These are phyloP conservation scores for Oreochromis grahami DNA, from an alignment of 2,797 vertebrate species.

Conservation along the genomic window DNA sequence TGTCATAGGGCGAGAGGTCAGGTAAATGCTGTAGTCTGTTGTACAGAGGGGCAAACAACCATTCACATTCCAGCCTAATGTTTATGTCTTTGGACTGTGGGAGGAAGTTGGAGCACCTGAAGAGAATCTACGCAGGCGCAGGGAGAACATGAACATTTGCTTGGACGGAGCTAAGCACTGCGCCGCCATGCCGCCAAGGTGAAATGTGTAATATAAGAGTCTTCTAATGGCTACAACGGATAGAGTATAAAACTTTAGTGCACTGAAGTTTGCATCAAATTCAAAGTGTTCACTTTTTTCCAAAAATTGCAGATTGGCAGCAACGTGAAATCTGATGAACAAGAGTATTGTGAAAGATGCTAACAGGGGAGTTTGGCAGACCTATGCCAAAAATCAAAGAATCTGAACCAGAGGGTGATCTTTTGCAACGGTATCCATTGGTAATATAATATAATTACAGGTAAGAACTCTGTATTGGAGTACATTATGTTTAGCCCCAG, in stretches of 20 bases:
- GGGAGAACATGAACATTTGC: fast-evolving
- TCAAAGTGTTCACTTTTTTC: not conserved
- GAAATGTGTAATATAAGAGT: not conserved
- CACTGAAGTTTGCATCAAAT: not conserved
- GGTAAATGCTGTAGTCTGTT: not conserved
- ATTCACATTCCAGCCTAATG: not conserved
- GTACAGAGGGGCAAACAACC: fast-evolving
- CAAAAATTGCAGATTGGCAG: not conserved
- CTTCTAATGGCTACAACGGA: not conserved
- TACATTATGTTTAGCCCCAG: fast-evolving
- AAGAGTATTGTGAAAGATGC: not conserved
- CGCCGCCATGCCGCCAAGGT: not conserved
- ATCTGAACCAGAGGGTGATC: not conserved
- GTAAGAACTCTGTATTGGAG: not conserved
- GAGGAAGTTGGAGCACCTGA: not conserved
- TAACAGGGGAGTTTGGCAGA: not conserved
- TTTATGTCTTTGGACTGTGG: not conserved
- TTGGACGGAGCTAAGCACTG: not conserved
- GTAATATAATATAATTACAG: not conserved
- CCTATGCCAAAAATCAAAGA: not conserved
- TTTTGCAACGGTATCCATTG: not conserved
- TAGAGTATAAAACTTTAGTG: not conserved
- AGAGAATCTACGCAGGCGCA: fast-evolving
- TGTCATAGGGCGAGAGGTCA: fast-evolving
- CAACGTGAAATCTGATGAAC: not conserved